Evolutionary conservation across 2,888 invertebrate genomes (phyloP), one percentile per base, ranked within the genome.

Genomic region (Tenthredo amoena): DNA sequence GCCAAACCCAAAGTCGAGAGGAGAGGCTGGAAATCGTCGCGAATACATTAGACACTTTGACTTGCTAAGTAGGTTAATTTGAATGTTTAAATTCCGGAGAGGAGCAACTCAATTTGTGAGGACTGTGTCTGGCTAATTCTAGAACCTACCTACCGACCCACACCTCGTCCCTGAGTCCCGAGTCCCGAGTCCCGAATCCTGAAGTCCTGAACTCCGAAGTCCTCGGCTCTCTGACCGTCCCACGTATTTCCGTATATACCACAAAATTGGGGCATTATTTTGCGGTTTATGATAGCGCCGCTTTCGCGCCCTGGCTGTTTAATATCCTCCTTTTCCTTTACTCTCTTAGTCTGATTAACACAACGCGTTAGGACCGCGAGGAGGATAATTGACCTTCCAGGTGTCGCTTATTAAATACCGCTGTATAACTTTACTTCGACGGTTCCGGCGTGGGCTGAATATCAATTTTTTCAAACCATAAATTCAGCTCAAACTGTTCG

Each of bases 51-150:
- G 88, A 89, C 89, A 89, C 89, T 91, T 92, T 91, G 91, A 92
- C 92, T 93, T 92, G 92, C 91, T 92, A 92, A 92, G 90, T 88
- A 89, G 90, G 92, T 92, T 93, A 92, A 93, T 92, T 92, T 92
- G 91, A 93, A 93, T 92, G 91, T 92, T 92, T 91, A 92, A 92
- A 93, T 92, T 93, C 92, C 88, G 87, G 86, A 87, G 86, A 87
- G 88, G 90, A 90, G 90, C 91, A 91, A 92, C 92, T 92, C 91
- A 91, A 93, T 92, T 92, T 92, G 91, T 90, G 87, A 90, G 89
- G 90, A 90, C 88, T 89, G 89, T 87, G 89, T 89, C 90, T 89
- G 89, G 91, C 91, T 91, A 90, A 91, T 90, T 91, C 88, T 89
- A 89, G 31, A 68, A 34, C 68, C 68, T 68, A 26, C 62, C 62